phyloP scores from a whole-genome alignment of 2,888 invertebrate species.

The Mystacides longicornis region DNA sequence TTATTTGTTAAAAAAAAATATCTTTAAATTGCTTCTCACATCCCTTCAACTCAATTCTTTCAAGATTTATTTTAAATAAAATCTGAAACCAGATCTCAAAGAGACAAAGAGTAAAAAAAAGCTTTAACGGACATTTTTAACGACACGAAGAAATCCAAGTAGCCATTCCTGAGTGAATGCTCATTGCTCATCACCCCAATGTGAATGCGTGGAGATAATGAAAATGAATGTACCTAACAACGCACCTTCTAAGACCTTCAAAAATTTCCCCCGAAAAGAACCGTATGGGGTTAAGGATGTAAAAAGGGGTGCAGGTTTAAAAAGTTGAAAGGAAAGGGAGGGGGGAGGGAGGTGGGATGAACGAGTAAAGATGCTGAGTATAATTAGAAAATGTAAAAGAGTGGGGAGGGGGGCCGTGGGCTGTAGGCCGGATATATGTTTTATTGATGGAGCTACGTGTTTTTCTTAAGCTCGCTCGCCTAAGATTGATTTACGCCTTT shows the following conservation, averaged over 20 bases:
- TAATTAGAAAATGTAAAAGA: constrained; percentile 26
- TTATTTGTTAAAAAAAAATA: too few species aligned
- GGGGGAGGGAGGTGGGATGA: constrained; percentile 8
- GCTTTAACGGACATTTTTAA: too few species aligned
- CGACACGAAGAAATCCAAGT: too few species aligned
- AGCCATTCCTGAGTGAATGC: too few species aligned
- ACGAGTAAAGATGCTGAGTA: constrained; percentile 18
- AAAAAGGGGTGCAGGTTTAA: constrained; percentile 18
- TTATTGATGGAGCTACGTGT: constrained; percentile 24
- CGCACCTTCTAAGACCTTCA: constrained; percentile 3
- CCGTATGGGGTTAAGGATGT: constrained; percentile 8
- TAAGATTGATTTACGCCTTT: constrained; percentile 19
- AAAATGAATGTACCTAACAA: background rate
- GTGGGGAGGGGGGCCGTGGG: constrained; percentile 10
- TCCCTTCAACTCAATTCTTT: too few species aligned
- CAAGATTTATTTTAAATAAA: too few species aligned
- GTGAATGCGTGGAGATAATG: background rate
- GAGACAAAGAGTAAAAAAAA: too few species aligned
- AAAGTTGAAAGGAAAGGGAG: constrained; percentile 10
- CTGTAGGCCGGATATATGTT: constrained; percentile 20
- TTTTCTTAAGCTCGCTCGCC: constrained; percentile 16
- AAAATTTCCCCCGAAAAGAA: constrained; percentile 7
- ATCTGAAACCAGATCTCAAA: too few species aligned
- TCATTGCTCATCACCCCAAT: too few species aligned
- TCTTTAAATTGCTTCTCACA: too few species aligned